These are phyloP conservation scores for Drosophila neotestacea DNA, from an alignment of 2,888 invertebrate species.

Conservation along the genomic window DNA sequence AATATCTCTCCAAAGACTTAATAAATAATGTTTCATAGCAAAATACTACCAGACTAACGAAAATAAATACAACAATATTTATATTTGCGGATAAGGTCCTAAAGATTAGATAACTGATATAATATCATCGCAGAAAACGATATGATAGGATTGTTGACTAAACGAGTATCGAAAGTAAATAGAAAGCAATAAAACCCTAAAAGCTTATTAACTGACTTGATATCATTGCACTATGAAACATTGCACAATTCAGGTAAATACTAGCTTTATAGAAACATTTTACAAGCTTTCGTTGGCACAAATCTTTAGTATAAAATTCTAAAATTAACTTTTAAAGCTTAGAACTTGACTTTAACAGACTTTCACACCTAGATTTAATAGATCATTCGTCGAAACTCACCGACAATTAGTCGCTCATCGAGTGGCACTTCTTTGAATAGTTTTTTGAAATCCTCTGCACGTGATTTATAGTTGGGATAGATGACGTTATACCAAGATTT, in stretches of 20 bases:
- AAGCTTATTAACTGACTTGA: not conserved
- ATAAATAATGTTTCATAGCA: not conserved
- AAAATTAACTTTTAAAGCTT: not conserved
- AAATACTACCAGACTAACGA: not conserved
- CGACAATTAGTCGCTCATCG: slow-evolving; percentile 96
- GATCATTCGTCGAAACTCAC: slow-evolving; percentile 86
- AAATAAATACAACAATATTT: not conserved
- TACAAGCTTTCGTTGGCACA: not conserved
- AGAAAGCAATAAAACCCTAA: not conserved
- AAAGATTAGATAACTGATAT: not conserved
- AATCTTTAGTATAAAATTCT: not conserved
- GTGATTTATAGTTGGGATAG: slow-evolving; percentile 96
- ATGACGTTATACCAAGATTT: slow-evolving; percentile 94
- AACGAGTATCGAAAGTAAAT: not conserved
- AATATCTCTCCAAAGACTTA: too few species aligned
- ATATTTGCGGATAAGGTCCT: not conserved
- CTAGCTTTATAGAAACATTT: not conserved
- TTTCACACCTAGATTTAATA: not conserved
- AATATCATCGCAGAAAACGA: not conserved
- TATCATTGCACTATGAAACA: too few species aligned
- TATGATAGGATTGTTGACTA: too few species aligned
- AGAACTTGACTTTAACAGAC: slow-evolving; percentile 5
- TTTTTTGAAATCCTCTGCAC: slow-evolving; percentile 95
- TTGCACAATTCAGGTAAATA: not conserved
- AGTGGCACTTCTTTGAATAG: slow-evolving; percentile 96